These are phyloP conservation scores for Cariama cristata DNA, from an alignment of 2,113 vertebrate genomes.

Conservation along the genomic window DNA sequence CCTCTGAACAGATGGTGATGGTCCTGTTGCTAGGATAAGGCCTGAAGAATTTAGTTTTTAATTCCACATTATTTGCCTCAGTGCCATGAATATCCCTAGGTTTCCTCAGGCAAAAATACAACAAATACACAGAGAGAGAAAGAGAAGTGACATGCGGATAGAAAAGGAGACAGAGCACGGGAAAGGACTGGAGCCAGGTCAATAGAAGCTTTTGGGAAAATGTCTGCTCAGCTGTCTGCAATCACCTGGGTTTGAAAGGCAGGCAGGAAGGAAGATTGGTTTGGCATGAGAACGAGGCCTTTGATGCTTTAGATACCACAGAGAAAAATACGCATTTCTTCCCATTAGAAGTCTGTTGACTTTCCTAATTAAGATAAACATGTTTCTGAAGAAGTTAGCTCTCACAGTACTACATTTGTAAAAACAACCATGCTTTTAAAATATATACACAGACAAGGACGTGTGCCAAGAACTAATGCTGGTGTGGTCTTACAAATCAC, in stretches of 20 bases:
- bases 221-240: conserved; percentile 83
- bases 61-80: conserved; percentile 95
- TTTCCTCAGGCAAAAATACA: conserved; percentile 84
- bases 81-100: conserved; percentile 89
- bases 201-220: conserved; percentile 82
- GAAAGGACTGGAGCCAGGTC: conserved; percentile 77
- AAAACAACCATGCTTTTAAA: conserved; percentile 81
- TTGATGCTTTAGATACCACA: conserved; percentile 83
- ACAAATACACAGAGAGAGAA: conserved; percentile 75
- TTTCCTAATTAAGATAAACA: conserved; percentile 91
- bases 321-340: conserved; percentile 81
- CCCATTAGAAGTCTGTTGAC: conserved; percentile 86
- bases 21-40: conserved; percentile 93
- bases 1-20: conserved; percentile 91
- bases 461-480: conserved; percentile 78
- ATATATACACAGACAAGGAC: conserved; percentile 75
- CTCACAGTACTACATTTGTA: conserved; percentile 80
- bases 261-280: conserved; percentile 84
- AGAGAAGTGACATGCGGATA: conserved; percentile 69
- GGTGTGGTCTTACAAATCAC: conserved; percentile 81
- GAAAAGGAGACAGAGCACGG: conserved; percentile 68
- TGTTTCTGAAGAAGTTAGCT: conserved; percentile 84
- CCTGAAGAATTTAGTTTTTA: conserved; percentile 94
- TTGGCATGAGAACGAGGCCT: conserved; percentile 81
- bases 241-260: conserved; percentile 86